Percentiles rank a stretch among this genome's conserved stretches.
phyloP scores from a whole-genome alignment of 2,113 vertebrate genomes.

The Amphilophus citrinellus region DNA sequence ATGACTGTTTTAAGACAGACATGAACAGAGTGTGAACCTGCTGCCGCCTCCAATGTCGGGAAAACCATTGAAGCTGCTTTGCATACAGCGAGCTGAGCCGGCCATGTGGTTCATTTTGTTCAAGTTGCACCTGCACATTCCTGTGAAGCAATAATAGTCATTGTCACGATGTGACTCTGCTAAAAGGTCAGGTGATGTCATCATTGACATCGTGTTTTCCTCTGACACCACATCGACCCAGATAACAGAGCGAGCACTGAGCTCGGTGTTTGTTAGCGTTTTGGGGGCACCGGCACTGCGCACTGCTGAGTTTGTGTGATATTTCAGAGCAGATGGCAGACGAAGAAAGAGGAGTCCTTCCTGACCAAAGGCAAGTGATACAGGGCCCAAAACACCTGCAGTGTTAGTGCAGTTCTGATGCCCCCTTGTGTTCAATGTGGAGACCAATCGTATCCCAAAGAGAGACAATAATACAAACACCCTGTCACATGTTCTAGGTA shows the following conservation, averaged over 20 bases:
- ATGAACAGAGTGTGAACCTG: background rate
- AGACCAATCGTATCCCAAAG: background rate
- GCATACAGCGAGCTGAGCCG: background rate
- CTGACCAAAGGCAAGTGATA: background rate
- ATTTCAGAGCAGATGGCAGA: conserved; percentile 15
- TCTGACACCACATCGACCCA: background rate
- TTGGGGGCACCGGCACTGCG: background rate
- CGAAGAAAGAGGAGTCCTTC: background rate
- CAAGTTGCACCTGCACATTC: background rate
- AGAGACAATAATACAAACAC: background rate
- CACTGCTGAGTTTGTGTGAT: background rate
- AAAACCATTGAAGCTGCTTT: too few species aligned
- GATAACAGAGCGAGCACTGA: background rate
- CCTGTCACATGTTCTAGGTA: background rate
- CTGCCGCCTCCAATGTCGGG: background rate
- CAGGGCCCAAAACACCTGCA: conserved; percentile 8
- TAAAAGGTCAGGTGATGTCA: conserved; percentile 2
- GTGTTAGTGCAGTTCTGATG: conserved; percentile 22
- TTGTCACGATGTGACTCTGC: background rate
- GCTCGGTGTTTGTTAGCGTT: background rate
- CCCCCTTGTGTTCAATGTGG: conserved; percentile 47
- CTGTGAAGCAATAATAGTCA: background rate
- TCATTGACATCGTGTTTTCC: background rate
- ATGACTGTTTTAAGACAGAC: background rate
- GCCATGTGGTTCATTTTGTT: background rate